phyloP scores from a whole-genome alignment of 2,113 vertebrate genomes.

The Eurystomus gularis region DNA sequence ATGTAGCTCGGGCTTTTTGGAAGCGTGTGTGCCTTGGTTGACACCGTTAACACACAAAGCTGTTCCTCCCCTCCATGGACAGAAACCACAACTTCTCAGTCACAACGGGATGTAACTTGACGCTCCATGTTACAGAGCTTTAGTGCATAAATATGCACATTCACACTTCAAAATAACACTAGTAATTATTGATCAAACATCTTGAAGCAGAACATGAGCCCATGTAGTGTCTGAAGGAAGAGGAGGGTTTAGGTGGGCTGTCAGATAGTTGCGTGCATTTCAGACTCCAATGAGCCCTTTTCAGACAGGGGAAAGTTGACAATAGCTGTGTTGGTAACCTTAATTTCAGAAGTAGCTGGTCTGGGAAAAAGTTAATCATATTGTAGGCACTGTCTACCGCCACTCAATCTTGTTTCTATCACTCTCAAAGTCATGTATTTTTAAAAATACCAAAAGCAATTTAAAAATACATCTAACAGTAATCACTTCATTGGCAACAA shows the following conservation, averaged over 20 bases:
- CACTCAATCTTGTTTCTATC: conserved; percentile 47
- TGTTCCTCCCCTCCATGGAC: conserved; percentile 21
- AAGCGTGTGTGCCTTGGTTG: neutral
- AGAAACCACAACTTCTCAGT: conserved; percentile 23
- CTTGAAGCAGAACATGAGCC: neutral
- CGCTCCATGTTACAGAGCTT: neutral
- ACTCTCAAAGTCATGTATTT: conserved; percentile 58
- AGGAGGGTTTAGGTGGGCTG: neutral
- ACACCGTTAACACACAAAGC: neutral
- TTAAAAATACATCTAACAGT: conserved; percentile 57
- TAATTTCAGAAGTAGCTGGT: conserved; percentile 61
- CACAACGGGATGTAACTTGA: neutral
- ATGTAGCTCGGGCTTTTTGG: neutral
- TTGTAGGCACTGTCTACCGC: neutral
- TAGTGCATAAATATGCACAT: neutral
- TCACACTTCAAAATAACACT: neutral
- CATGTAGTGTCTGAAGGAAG: neutral
- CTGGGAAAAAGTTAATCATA: conserved; percentile 63
- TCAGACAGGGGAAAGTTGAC: conserved; percentile 29
- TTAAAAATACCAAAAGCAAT: conserved; percentile 66
- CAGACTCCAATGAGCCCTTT: neutral
- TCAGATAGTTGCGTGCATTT: neutral
- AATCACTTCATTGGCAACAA: conserved; percentile 57
- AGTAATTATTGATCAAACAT: neutral
- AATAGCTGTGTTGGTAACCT: conserved; percentile 34